Evolutionary conservation across 2,888 invertebrate genomes (phyloP).

Genomic region (Cephus pulcher): DNA sequence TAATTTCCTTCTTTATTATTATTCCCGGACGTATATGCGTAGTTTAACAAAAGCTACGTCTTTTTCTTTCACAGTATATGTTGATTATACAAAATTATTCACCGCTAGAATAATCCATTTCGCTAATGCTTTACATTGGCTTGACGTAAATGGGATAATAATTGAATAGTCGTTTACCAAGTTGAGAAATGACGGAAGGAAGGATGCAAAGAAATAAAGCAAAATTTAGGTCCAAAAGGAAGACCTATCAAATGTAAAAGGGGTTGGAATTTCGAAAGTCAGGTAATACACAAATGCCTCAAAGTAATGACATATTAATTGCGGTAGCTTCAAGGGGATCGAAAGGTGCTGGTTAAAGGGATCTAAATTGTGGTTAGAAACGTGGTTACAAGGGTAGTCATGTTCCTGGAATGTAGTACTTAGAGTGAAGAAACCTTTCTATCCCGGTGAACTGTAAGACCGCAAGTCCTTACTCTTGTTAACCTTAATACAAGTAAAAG

Average conservation of each 20-base stretch:
- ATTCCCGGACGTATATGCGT: neutral
- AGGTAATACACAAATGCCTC: neutral
- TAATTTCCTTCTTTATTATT: neutral
- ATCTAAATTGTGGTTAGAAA: neutral
- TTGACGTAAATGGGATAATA: slow-evolving; percentile 3
- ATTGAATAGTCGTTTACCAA: neutral
- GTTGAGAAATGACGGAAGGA: neutral
- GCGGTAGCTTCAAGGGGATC: neutral
- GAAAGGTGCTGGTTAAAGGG: neutral
- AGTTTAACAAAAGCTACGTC: neutral
- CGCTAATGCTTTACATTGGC: neutral
- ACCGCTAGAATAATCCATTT: neutral
- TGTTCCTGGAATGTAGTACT: neutral
- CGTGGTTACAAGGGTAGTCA: neutral
- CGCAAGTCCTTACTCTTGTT: neutral
- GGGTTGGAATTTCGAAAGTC: neutral
- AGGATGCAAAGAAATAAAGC: neutral
- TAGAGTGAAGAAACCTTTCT: neutral
- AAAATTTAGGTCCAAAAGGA: neutral
- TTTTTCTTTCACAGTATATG: neutral
- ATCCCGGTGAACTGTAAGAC: neutral
- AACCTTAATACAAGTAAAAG: neutral
- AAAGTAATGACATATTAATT: neutral
- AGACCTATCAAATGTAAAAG: neutral
- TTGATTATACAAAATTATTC: neutral